Base-by-base conservation (phyloP, 2,113 vertebrate species). In the Sporophila hypoxantha region DNA sequence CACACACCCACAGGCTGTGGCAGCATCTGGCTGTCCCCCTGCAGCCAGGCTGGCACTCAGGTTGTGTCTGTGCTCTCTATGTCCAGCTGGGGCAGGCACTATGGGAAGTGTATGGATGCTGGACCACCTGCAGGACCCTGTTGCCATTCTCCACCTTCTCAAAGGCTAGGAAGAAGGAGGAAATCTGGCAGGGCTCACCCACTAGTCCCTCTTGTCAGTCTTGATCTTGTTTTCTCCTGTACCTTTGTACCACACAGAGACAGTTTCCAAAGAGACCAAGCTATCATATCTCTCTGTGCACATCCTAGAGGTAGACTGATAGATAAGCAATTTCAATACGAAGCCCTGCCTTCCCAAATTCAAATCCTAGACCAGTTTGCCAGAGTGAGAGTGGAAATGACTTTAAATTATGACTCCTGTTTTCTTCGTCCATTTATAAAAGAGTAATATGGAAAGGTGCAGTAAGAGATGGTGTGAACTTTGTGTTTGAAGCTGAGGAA, bases 21-120 rank as follows among this genome's bases (percentile, higher is more conserved):
- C 26, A 64, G 69, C 4, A 10, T 15, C 10, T 42, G 17, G 21
- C 22, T 64, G 18, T 44, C 5, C 13, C 9, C 5, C 22, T 14
- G 50, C 3, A 34, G 8, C 20, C 60, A 42, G 16, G 3, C 1
- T 5, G 26, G 2, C 26, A n/a, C 49, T 21, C 14, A 17, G 37
- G 6, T 8, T 1, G 0, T 20, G 6, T 26, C 3, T 46, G 29
- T 37, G 32, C 22, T 53, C 42, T 64, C 44, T 17, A 9, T 56
- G 42, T 16, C 29, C 5, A 0, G 12, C 23, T n/a, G 23, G 7
- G 23, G 4, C 23, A 59, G 12, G 16, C 5, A 0, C 3, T 9
- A 7, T 5, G 36, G n/a, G 19, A 85, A 61, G 5, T 1, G 0
- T 30, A 39, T 7, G 4, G 29, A 6, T 17, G 15, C 25, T 3